Evolutionary conservation across 2,888 invertebrate species (phyloP), one percentile per base, ranked within the genome.

Genomic region (Notocelia uddmanniana): DNA sequence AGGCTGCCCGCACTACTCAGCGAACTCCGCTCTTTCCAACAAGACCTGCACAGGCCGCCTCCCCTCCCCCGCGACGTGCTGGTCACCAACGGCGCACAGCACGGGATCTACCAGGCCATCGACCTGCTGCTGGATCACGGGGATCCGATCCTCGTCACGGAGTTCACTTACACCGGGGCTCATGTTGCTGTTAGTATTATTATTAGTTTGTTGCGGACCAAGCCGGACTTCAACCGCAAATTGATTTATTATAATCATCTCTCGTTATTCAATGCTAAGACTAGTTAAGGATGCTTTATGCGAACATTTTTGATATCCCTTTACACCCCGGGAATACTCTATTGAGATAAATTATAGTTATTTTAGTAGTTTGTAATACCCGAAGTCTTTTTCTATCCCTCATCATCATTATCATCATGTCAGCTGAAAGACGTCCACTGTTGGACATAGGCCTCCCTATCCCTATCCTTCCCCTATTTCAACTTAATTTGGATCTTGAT

Each of bases 1-100:
- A 96, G 96, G 0, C 94, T 95, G 57, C 93, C 94, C 0, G 93
- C 95, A 0, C 87, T 97, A 0, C 77, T 96, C 0, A 84, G 94
- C 68, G 94, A 94, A 77, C 87, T 97, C 11, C 95, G 95, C 74
- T 92, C 94, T 55, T 95, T 96, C 80, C 96, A 96, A 80, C 85
- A 93, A 59, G 88, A 92, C 60, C 85, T 95, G 13, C 97, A 97
- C 82, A 91, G 94, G 0, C 96, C 97, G 0, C 97, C 97, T 0
- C 86, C 94, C 6, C 93, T 94, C 1, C 89, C 94, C 2, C 92
- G 95, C 1, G 96, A 96, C 73, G 83, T 97, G 0, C 85, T 96
- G 48, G 92, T 97, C 31, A 96, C 96, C 5, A 95, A 95, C 76
- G 97, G 97, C 2, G 95, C 96, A 26, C 97, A 97, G 85, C 97